These are phyloP conservation scores for Torymus tubicola DNA, from an alignment of 2,888 invertebrate genomes.

Conservation along the genomic window DNA sequence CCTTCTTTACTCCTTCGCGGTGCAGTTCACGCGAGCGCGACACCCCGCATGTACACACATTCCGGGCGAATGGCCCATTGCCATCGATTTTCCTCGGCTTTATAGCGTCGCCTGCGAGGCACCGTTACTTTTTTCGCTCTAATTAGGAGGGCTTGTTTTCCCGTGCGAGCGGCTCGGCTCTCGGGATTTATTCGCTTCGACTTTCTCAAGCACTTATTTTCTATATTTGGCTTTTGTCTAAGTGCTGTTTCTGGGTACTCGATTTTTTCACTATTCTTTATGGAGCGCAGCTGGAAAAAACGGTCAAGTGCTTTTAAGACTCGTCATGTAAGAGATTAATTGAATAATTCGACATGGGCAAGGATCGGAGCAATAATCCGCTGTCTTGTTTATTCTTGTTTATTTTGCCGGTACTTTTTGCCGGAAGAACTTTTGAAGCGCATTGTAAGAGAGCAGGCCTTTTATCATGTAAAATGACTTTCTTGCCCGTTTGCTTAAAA, in stretches of 20 bases:
- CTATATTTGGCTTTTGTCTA: not conserved
- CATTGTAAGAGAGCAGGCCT: not conserved
- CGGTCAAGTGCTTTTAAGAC: no score
- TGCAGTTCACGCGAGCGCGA: not conserved
- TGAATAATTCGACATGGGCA: no score
- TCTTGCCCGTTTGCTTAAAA: conserved; percentile 13
- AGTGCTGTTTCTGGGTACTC: no score
- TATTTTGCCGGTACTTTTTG: no score
- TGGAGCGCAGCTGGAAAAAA: no score
- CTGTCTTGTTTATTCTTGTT: no score
- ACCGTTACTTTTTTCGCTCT: conserved; percentile 33
- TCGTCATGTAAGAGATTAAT: no score
- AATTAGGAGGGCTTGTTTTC: conserved; percentile 36
- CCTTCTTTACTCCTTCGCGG: not conserved
- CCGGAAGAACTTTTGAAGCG: no score
- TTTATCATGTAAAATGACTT: not conserved
- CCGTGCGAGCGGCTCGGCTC: not conserved
- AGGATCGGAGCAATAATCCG: no score
- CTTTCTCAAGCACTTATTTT: conserved; percentile 1
- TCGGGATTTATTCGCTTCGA: not conserved
- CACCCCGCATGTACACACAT: not conserved
- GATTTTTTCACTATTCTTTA: no score
- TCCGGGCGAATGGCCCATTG: conserved; percentile 12
- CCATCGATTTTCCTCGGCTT: conserved; percentile 28
- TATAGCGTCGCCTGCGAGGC: not conserved